Conservation (phyloP, 1,140 invertebrate species). For the Apis cerana region DNA sequence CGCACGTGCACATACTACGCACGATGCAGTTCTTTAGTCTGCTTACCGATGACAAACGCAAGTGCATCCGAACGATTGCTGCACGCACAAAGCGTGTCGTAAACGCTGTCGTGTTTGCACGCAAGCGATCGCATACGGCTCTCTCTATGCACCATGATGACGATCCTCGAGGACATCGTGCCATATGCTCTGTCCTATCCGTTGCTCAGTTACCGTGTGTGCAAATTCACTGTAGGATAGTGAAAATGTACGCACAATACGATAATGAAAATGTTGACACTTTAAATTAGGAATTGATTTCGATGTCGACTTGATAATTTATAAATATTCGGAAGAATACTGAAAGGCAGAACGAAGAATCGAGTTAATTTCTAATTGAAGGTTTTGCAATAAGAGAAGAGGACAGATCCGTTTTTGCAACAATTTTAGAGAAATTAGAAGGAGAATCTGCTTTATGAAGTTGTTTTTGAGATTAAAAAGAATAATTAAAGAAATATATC, state of each 20-base stretch:
- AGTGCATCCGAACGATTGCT: conserved; percentile 20
- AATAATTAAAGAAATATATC: no score
- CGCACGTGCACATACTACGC: background rate
- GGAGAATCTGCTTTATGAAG: no score
- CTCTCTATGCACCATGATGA: background rate
- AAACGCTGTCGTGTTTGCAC: background rate
- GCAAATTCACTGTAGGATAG: background rate
- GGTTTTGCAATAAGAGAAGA: no score
- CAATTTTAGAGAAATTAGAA: no score
- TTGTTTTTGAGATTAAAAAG: no score
- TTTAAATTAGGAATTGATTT: background rate
- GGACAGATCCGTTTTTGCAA: no score
- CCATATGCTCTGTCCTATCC: background rate
- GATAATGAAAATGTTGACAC: no score
- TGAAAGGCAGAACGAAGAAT: no score
- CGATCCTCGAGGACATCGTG: background rate
- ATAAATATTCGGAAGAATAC: no score
- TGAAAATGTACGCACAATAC: no score
- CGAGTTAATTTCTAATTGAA: no score
- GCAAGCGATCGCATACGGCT: background rate
- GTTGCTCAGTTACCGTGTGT: background rate
- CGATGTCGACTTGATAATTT: no score
- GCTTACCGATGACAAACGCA: conserved; percentile 20
- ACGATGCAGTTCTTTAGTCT: background rate
- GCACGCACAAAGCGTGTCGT: conserved; percentile 5